Conservation (phyloP, 2,888 invertebrate species). For the Loripinus fragilis region DNA sequence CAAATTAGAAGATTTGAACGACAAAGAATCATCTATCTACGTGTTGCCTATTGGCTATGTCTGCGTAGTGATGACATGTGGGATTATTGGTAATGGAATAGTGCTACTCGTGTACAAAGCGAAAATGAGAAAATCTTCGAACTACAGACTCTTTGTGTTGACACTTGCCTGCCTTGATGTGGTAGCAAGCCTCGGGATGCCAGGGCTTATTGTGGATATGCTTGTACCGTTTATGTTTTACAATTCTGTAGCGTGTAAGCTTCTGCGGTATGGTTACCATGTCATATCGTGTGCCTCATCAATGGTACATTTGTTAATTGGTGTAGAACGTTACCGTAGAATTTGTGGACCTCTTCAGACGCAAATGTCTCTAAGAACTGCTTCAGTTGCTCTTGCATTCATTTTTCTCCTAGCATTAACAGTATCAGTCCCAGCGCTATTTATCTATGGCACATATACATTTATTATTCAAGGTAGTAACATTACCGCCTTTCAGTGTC, state of each 20-base stretch:
- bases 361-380: neutral
- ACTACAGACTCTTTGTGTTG: constrained; percentile 15
- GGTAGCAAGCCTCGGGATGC: neutral
- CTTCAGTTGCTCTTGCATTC: neutral
- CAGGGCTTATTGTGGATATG: neutral
- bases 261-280: constrained; percentile 6
- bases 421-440: neutral
- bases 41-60: neutral
- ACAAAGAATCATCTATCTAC: neutral
- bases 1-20: neutral
- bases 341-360: neutral
- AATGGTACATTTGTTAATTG: constrained; percentile 1
- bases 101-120: neutral
- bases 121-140: neutral
- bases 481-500: constrained; percentile 1
- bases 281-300: constrained; percentile 5
- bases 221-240: neutral
- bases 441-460: neutral
- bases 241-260: constrained; percentile 5
- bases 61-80: neutral
- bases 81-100: constrained; percentile 1
- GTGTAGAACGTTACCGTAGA: constrained; percentile 13
- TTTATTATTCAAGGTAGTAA: neutral
- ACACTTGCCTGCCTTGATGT: neutral
- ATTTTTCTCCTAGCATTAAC: neutral